Evolutionary conservation across 2,113 vertebrate genomes (phyloP).

Genomic region (human): DNA sequence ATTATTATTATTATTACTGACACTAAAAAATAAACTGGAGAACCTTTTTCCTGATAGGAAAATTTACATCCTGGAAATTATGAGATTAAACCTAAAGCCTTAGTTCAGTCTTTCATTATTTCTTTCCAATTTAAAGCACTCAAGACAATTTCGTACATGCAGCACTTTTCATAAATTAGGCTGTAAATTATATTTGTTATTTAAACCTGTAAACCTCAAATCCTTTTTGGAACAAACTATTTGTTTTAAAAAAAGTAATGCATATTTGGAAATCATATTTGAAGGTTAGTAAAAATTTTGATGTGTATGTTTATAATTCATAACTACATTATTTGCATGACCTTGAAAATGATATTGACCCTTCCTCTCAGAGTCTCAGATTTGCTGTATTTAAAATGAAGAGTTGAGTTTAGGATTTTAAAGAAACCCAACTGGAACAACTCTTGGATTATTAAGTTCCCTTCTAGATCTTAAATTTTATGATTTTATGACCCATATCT

Average conservation of each 20-base stretch:
- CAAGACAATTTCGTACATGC: background rate
- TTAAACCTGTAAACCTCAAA: background rate
- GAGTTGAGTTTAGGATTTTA: background rate
- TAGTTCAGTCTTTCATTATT: background rate
- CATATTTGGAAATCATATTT: slow-evolving; percentile 16
- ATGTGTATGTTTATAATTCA: background rate
- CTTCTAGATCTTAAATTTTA: slow-evolving; percentile 33
- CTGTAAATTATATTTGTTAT: background rate
- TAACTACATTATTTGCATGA: slow-evolving; percentile 9
- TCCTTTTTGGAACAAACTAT: background rate
- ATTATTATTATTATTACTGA: background rate
- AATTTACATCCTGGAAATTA: background rate
- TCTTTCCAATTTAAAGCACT: background rate
- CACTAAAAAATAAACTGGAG: background rate
- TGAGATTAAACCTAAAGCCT: background rate
- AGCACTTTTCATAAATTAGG: background rate
- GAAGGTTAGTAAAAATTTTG: slow-evolving; percentile 1
- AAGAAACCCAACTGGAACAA: slow-evolving; percentile 12
- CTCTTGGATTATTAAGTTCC: background rate
- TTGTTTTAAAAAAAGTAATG: background rate
- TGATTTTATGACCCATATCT: slow-evolving; percentile 4
- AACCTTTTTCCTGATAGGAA: background rate
- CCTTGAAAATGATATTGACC: background rate
- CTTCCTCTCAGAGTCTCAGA: background rate
- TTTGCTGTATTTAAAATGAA: slow-evolving; percentile 38